Base-by-base conservation (phyloP, 2,113 vertebrate genomes). In the Oxyruncus cristatus region DNA sequence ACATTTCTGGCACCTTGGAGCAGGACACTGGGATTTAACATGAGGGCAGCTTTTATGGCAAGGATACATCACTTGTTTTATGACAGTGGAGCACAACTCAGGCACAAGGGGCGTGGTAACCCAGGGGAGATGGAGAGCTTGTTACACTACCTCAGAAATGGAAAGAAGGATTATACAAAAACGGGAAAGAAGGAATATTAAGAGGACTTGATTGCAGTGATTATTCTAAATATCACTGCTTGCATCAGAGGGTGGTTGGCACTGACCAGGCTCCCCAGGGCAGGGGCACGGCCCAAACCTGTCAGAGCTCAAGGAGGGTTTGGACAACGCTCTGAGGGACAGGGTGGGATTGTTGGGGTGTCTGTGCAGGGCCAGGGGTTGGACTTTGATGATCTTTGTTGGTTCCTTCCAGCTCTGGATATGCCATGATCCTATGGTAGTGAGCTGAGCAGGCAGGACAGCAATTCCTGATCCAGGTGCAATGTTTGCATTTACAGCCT, bases 361-460 rank as follows among this genome's bases (percentile, higher is more conserved):
- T 55, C 20, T 76, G 79, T 1, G 63, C 79, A 83, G 71, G 41
- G 41, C 0, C 13, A 13, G 63, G 39, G 0, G 11, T 11, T 35
- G 78, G 3, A 0, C 14, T 4, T 55, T 20, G 47, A 0, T 27
- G 35, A 20, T 56, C 41, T 30, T 2, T 6, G 19, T 13, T 55
- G 59, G 35, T 61, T 26, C n/a, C 11, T 53, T 26, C 47, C 18
- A 63, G 3, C 32, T 44, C 49, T 35, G 56, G 63, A 13, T 6
- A 8, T 16, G 35, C 55, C 27, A 4, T 13, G 47, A 3, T 32
- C 41, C 46, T 6, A 0, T 15, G 55, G 8, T 2, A 1, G 26
- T 26, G 62, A 88, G 58, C 44, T 11, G 14, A 76, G 58, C 66
- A 46, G 68, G 46, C 50, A 74, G 72, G 50, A 41, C 16, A 32